Percentiles rank a stretch among this genome's conserved stretches.
Evolutionary conservation across 2,797 vertebrate species (phyloP).

Genomic region (Betta splendens): DNA sequence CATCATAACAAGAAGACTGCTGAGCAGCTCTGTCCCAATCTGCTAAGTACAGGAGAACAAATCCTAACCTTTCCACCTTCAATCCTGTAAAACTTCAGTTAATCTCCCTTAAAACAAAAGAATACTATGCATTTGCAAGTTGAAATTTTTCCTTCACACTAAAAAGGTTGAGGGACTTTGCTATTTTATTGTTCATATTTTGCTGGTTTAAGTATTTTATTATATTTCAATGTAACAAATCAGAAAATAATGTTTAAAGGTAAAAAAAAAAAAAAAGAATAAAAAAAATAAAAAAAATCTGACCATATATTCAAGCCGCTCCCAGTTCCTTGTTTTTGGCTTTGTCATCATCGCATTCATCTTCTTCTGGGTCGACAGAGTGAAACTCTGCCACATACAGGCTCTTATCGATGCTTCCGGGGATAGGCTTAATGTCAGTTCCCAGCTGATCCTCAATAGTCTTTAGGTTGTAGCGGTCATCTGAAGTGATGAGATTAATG

Average conservation of each 20-base stretch:
- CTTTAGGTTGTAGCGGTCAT: slow-evolving; percentile 82
- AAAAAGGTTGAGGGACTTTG: no score
- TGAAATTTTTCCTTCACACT: slow-evolving; percentile 9
- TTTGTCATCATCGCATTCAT: slow-evolving; percentile 23
- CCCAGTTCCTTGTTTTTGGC: slow-evolving; percentile 46
- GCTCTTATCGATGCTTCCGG: slow-evolving; percentile 79
- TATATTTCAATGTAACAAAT: no score
- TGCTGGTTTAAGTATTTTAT: no score
- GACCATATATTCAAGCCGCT: slow-evolving; percentile 61
- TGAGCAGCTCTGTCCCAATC: slow-evolving; percentile 47
- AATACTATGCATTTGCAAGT: slow-evolving; percentile 28
- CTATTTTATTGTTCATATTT: no score
- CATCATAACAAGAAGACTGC: neutral
- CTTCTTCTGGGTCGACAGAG: slow-evolving; percentile 68
- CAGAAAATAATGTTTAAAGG: no score
- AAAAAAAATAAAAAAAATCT: no score
- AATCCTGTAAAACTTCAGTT: slow-evolving; percentile 50
- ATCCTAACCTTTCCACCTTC: slow-evolving; percentile 35
- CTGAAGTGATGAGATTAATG: slow-evolving; percentile 82
- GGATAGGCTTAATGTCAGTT: slow-evolving; percentile 83
- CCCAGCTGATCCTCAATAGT: slow-evolving; percentile 80
- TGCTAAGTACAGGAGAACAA: slow-evolving; percentile 6
- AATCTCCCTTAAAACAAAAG: slow-evolving; percentile 54
- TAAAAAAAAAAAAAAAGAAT: no score
- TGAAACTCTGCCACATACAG: slow-evolving; percentile 84